phyloP scores from a whole-genome alignment of 2,888 invertebrate species.

The Andrena flavipes region DNA sequence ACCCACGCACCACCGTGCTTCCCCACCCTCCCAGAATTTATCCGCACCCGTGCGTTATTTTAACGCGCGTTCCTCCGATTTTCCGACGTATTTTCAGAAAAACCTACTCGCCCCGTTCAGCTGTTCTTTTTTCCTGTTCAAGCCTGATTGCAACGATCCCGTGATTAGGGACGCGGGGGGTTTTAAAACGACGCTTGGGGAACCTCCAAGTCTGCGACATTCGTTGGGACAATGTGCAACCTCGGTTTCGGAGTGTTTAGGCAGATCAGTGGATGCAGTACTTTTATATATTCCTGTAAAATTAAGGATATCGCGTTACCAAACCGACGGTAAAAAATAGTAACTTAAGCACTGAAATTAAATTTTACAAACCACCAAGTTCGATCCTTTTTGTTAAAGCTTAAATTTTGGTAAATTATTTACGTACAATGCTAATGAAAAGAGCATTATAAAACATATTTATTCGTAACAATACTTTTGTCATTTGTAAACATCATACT shows the following conservation, averaged over 20 bases:
- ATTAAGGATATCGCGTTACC: too few relatives aligned
- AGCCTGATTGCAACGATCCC: conserved; percentile 29
- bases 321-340: too few relatives aligned
- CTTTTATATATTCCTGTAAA: too few relatives aligned
- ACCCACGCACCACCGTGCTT: conserved; percentile 17
- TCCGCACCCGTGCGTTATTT: conserved; percentile 43
- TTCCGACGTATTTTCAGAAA: conserved; percentile 24
- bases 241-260: too few relatives aligned
- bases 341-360: neutral
- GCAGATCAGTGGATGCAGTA: too few relatives aligned
- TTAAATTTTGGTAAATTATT: neutral
- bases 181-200: conserved; percentile 10
- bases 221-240: neutral
- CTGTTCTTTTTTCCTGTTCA: neutral
- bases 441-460: too few relatives aligned
- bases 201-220: neutral
- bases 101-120: neutral
- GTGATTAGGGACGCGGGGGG: conserved; percentile 6
- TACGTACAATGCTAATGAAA: neutral
- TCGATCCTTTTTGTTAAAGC: neutral
- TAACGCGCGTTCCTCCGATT: conserved; percentile 23
- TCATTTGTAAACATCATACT: too few relatives aligned
- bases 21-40: conserved; percentile 25
- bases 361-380: neutral
- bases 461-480: too few relatives aligned